phyloP scores from a whole-genome alignment of 2,113 vertebrate species.

The Climacteris rufus region DNA sequence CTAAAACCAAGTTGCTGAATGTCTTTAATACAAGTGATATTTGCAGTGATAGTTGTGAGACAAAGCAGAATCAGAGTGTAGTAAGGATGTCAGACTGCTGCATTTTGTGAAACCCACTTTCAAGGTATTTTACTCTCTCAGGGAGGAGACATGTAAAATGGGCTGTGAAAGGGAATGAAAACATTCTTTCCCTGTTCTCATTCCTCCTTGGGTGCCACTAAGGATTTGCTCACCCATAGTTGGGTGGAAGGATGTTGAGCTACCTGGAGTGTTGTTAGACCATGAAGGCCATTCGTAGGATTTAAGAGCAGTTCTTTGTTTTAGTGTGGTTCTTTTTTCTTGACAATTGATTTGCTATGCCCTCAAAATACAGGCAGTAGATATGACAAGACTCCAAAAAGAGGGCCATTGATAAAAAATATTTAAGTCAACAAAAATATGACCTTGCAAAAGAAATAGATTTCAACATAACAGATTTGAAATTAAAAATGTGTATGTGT shows the following conservation, averaged over 20 bases:
- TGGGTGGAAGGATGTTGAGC: neutral
- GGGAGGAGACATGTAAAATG: neutral
- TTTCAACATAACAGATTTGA: neutral
- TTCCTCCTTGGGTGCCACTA: neutral
- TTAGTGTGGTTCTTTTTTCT: neutral
- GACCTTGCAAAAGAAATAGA: neutral
- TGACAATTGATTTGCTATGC: neutral
- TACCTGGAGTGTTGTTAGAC: neutral
- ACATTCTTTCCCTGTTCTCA: neutral
- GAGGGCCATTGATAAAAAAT: neutral
- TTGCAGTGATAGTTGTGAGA: neutral
- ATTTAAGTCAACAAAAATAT: neutral
- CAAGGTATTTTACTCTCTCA: neutral
- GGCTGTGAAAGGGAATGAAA: neutral
- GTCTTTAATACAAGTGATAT: neutral
- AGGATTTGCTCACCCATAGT: neutral
- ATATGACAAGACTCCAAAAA: neutral
- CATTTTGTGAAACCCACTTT: neutral
- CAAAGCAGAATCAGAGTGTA: neutral
- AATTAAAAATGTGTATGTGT: neutral
- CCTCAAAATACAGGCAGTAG: neutral
- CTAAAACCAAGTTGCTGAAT: neutral
- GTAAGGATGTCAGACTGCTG: neutral
- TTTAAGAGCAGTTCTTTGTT: neutral
- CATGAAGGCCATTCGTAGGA: fast-evolving